phyloP scores from a whole-genome alignment of 2,888 invertebrate genomes.

The Drosophila hamatofila region DNA sequence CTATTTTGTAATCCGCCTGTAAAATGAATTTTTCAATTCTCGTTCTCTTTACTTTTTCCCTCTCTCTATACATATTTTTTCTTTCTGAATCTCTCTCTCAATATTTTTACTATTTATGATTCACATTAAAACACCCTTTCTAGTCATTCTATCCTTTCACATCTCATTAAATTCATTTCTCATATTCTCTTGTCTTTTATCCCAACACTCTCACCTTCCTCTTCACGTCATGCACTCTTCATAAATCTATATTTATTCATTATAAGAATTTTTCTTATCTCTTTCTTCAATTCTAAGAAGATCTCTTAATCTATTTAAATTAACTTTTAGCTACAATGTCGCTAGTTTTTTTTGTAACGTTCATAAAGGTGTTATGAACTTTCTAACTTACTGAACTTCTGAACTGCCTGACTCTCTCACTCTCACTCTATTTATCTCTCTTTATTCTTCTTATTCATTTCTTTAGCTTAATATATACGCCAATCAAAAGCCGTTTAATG shows the following conservation, averaged over 20 bases:
- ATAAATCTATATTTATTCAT: not conserved
- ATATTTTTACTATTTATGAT: not conserved
- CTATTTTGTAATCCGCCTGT: too few species aligned
- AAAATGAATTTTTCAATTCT: too few species aligned
- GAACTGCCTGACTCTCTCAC: conserved; percentile 18
- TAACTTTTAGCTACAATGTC: not conserved
- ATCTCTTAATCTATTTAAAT: not conserved
- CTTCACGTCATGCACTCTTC: too few species aligned
- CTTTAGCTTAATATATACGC: conserved; percentile 14
- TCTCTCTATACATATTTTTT: too few species aligned
- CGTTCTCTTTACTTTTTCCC: too few species aligned
- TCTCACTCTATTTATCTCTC: conserved; percentile 19
- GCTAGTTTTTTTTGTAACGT: not conserved
- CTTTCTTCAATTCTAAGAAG: not conserved
- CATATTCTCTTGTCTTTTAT: too few species aligned
- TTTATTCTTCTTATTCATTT: not conserved
- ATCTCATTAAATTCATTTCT: too few species aligned
- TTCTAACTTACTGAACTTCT: conserved; percentile 18
- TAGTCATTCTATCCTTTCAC: not conserved
- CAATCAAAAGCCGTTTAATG: conserved; percentile 31
- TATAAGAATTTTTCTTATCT: not conserved
- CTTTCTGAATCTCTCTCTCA: too few species aligned
- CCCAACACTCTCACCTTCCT: too few species aligned
- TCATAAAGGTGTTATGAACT: too few species aligned
- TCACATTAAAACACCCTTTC: too few species aligned